phyloP scores from a whole-genome alignment of 2,797 vertebrate genomes.

The Enoplosus armatus region DNA sequence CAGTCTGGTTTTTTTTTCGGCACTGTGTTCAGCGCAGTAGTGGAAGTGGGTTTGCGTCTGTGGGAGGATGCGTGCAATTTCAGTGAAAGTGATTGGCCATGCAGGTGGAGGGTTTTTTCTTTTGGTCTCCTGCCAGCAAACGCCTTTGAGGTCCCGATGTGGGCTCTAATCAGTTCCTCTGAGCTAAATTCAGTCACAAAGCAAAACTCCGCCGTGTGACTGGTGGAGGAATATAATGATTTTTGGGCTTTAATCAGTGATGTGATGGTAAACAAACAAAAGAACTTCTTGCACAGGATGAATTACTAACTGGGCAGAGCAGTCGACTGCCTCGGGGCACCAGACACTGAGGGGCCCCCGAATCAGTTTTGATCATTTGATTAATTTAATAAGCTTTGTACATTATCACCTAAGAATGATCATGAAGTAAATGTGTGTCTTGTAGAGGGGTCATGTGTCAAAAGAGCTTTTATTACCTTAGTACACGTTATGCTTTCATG shows the following conservation, averaged over 20 bases:
- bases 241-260: background rate
- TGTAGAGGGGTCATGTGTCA: background rate
- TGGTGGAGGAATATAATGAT: background rate
- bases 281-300: background rate
- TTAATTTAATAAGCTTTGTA: background rate
- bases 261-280: background rate
- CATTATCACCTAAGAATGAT: background rate
- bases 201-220: slow-evolving; percentile 4
- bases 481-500: background rate
- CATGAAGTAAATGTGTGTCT: background rate
- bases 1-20: slow-evolving; percentile 3
- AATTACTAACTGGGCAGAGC: background rate
- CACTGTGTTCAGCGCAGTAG: background rate
- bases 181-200: slow-evolving; percentile 7
- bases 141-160: slow-evolving; percentile 8
- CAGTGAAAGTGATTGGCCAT: slow-evolving; percentile 8
- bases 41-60: slow-evolving; percentile 8
- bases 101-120: slow-evolving; percentile 6
- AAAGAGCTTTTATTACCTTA: background rate
- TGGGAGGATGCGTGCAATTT: slow-evolving; percentile 13
- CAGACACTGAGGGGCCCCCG: background rate
- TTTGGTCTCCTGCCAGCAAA: slow-evolving; percentile 24
- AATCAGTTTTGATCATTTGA: slow-evolving; percentile 4
- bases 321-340: background rate
- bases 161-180: background rate